Evolutionary conservation across 2,113 vertebrate genomes (phyloP).

Genomic region (Capreolus pygargus): DNA sequence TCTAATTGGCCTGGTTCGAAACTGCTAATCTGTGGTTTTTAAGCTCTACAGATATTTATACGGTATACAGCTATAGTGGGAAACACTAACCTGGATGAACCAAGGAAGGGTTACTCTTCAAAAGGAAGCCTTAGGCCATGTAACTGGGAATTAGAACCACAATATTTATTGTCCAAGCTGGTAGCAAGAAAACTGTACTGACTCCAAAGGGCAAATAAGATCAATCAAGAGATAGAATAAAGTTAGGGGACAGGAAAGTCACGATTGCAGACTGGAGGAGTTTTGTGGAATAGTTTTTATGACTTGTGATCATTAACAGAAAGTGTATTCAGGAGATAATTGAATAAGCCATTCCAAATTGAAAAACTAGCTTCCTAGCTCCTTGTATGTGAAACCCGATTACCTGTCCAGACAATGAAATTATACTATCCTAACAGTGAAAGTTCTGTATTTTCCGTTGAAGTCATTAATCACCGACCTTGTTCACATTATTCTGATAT

Average conservation of each 20-base stretch:
- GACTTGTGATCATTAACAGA: conserved; percentile 24
- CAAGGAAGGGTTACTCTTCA: background rate
- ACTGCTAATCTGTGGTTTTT: background rate
- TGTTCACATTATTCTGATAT: background rate
- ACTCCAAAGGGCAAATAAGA: background rate
- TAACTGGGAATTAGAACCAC: background rate
- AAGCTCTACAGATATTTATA: background rate
- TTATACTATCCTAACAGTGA: background rate
- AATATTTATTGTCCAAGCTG: background rate
- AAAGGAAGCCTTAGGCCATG: background rate
- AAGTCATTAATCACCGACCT: background rate
- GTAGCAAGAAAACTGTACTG: background rate
- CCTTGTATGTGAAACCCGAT: background rate
- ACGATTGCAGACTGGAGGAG: background rate
- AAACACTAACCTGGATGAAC: background rate
- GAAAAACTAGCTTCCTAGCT: background rate
- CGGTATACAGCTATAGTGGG: background rate
- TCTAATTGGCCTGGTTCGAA: background rate
- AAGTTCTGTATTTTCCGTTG: background rate
- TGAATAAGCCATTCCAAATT: background rate
- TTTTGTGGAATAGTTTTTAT: conserved; percentile 18
- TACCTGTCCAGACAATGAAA: background rate
- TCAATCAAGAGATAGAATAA: conserved; percentile 18
- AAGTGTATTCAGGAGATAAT: background rate
- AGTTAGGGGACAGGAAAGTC: conserved; percentile 31